These are phyloP conservation scores for Lophotis ruficrista DNA, from an alignment of 2,113 vertebrate genomes.

Conservation along the genomic window DNA sequence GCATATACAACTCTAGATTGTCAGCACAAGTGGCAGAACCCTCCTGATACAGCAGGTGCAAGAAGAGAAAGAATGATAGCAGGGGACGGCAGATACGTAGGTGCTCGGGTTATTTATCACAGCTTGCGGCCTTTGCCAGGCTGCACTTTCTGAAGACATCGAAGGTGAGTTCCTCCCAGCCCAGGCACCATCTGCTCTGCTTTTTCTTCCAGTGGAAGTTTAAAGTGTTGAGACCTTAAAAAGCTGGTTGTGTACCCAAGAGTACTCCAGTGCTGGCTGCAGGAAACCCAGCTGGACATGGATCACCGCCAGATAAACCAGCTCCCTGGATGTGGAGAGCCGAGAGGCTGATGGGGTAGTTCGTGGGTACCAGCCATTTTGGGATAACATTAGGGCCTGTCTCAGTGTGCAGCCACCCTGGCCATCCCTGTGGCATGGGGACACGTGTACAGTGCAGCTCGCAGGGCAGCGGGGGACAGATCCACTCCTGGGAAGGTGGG, in stretches of 20 bases:
- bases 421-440: fast-evolving
- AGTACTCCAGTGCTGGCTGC: background rate
- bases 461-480: fast-evolving
- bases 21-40: background rate
- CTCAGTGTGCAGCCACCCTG: background rate
- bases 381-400: background rate
- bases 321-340: background rate
- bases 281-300: background rate
- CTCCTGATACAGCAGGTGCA: background rate
- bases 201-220: background rate
- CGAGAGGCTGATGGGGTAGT: background rate
- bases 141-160: background rate
- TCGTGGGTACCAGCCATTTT: fast-evolving
- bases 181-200: background rate
- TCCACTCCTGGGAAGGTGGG: background rate
- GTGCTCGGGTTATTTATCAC: background rate
- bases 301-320: background rate
- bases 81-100: background rate
- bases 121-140: background rate
- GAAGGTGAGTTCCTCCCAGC: background rate
- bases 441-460: background rate
- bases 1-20: background rate
- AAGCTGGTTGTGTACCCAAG: background rate
- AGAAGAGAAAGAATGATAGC: background rate
- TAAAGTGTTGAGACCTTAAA: background rate